phyloP scores from a whole-genome alignment of 2,888 invertebrate species.

The Malachius bipustulatus region DNA sequence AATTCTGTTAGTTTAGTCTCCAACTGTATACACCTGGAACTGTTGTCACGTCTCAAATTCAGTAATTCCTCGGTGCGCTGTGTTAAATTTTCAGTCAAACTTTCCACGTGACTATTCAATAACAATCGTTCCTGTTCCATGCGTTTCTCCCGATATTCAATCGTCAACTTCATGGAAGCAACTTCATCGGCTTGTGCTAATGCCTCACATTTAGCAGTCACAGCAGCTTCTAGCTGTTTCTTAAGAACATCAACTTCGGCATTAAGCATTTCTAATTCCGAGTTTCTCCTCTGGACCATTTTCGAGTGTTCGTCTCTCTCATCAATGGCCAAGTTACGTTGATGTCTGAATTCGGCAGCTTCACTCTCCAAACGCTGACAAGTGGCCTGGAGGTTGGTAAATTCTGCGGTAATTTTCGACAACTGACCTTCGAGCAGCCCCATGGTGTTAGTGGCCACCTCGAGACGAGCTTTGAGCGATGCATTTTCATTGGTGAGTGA shows the following conservation, averaged over 20 bases:
- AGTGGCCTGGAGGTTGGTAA: slow-evolving; percentile 51
- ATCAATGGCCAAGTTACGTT: slow-evolving; percentile 58
- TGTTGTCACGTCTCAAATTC: slow-evolving; percentile 61
- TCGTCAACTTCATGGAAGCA: slow-evolving; percentile 62
- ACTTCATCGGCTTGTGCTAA: slow-evolving; percentile 69
- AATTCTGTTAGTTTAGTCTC: slow-evolving; percentile 70
- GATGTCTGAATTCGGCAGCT: slow-evolving; percentile 51
- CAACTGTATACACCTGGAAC: slow-evolving; percentile 48
- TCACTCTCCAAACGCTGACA: slow-evolving; percentile 54
- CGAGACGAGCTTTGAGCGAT: slow-evolving; percentile 49
- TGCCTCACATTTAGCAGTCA: slow-evolving; percentile 74
- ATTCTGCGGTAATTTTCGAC: slow-evolving; percentile 48
- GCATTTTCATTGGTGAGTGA: slow-evolving; percentile 51
- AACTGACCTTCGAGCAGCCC: slow-evolving; percentile 53
- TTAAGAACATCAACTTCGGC: slow-evolving; percentile 56
- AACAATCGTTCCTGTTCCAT: slow-evolving; percentile 71
- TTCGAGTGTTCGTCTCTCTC: slow-evolving; percentile 63
- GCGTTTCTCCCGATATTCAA: slow-evolving; percentile 72
- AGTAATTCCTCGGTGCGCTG: slow-evolving; percentile 68
- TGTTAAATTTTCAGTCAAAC: slow-evolving; percentile 66
- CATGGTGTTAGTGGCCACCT: slow-evolving; percentile 49
- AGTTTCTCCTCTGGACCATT: slow-evolving; percentile 58
- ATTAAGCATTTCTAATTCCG: slow-evolving; percentile 61
- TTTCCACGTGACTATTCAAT: slow-evolving; percentile 64
- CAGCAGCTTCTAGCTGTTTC: slow-evolving; percentile 62